Base-by-base conservation (phyloP, 1,140 invertebrate species). In the Lasioglossum albipes region DNA sequence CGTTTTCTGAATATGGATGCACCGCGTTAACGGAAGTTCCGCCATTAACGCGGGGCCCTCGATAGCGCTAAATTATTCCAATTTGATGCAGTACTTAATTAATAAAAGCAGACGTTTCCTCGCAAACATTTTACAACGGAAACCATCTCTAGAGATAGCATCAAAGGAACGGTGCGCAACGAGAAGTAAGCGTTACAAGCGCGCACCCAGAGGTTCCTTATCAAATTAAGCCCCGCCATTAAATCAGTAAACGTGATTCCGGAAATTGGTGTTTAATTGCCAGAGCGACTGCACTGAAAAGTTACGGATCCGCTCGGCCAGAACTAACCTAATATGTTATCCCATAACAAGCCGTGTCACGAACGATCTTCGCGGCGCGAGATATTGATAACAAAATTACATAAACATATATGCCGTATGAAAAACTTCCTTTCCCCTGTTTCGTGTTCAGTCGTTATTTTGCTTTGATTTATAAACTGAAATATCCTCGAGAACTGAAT, bases 41-140 rank as follows among this genome's bases (percentile, higher is more conserved):
- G 57, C 18, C 18, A 9, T 59, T n/a, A 59, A 9, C 5, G 12
- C 27, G 49, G 5, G 3, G 45, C 45, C 10, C 7, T 16, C 57
- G 59, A 62, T 78, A 78, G 31, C 42, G 68, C 10, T 22, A 59
- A 72, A 20, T 78, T 78, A 78, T 64, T 52, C 20, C n/a, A n/a
- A 78, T 78, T 72, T 72, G 71, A 78, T 36, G 68, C 68, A 65
- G 45, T n/a, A 64, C 36, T 78, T 78, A 78, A 78, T 78, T 78
- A 78, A 78, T 78, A 78, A 54, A 64, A 64, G 42, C 71, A 52
- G 76, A 72, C 68, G 68, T 52, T 78, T 72, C 76, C 76, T 20
- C 7, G 13, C 0, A 22, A 49, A 31, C 7, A 45, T 45, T 62
- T 61, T 62, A 61, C 59, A 77, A 77, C 67, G 75, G 68, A 78